A percentile compares a stretch with the other conserved stretches of the same genome.
These are phyloP conservation scores for Pteronura brasiliensis DNA, from an alignment of 2,113 vertebrate species.

Conservation along the genomic window DNA sequence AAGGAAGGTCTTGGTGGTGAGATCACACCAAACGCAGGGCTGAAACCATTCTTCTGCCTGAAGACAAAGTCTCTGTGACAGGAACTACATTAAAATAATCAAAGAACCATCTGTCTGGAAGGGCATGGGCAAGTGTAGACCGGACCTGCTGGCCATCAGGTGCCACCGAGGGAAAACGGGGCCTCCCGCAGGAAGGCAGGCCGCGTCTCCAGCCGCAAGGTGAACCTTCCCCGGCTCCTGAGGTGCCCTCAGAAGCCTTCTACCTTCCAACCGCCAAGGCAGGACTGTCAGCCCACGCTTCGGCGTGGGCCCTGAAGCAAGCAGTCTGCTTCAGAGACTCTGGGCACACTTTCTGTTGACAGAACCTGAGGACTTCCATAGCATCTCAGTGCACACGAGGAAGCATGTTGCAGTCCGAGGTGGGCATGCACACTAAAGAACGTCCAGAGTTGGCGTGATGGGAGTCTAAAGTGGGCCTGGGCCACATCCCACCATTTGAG, in stretches of 20 bases:
- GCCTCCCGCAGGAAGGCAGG: no score
- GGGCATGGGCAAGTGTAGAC: background rate
- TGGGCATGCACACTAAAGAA: accelerated
- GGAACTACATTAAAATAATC: accelerated
- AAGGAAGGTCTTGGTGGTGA: background rate
- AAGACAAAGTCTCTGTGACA: background rate
- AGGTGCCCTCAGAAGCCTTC: background rate
- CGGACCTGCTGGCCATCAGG: background rate
- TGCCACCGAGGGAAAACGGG: accelerated
- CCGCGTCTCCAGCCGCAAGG: accelerated
- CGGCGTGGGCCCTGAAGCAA: accelerated
- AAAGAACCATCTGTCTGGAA: accelerated
- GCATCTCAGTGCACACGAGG: accelerated
- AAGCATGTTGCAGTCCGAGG: accelerated
- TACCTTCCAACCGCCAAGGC: accelerated
- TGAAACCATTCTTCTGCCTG: background rate
- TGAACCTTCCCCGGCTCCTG: background rate
- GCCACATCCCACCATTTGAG: background rate
- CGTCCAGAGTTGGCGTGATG: accelerated
- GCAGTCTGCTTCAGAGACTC: accelerated
- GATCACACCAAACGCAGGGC: background rate
- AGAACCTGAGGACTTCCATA: accelerated
- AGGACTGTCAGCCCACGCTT: accelerated
- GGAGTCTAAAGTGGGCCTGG: background rate
- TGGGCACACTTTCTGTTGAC: accelerated